Conservation (phyloP, 2,113 vertebrate species). For the Scatophagus argus region DNA sequence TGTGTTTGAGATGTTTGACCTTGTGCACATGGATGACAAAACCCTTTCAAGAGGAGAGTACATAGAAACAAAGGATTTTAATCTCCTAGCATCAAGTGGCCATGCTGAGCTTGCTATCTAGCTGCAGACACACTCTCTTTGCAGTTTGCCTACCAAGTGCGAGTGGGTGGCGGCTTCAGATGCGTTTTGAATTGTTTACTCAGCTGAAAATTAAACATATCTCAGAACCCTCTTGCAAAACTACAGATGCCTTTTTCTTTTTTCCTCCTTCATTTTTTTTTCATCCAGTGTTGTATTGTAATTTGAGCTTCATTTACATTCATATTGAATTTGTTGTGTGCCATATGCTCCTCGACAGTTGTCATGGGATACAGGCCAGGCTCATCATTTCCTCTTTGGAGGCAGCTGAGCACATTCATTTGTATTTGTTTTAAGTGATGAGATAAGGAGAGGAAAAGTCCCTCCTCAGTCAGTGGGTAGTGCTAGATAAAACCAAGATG, state of each 20-base stretch:
- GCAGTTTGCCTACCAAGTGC: slow-evolving; percentile 31
- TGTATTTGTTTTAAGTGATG: slow-evolving; percentile 71
- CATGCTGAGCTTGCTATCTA: slow-evolving; percentile 39
- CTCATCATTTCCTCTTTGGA: slow-evolving; percentile 59
- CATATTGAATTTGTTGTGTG: slow-evolving; percentile 76
- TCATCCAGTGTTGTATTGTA: slow-evolving; percentile 50
- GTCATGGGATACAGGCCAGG: slow-evolving; percentile 78
- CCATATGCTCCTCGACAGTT: slow-evolving; percentile 75
- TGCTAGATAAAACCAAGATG: slow-evolving; percentile 48
- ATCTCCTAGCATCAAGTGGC: slow-evolving; percentile 58
- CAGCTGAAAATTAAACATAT: slow-evolving; percentile 50
- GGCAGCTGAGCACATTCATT: slow-evolving; percentile 70
- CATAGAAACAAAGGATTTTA: slow-evolving; percentile 63
- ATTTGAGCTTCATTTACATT: slow-evolving; percentile 81
- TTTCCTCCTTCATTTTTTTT: slow-evolving; percentile 8
- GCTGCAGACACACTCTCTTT: slow-evolving; percentile 25
- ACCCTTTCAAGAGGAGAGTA: slow-evolving; percentile 24
- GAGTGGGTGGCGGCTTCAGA: neutral
- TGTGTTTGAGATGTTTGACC: slow-evolving; percentile 57
- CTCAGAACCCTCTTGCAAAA: slow-evolving; percentile 40
- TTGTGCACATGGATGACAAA: slow-evolving; percentile 43
- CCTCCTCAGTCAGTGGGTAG: slow-evolving; percentile 29
- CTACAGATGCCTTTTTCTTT: neutral
- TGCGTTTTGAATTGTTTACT: slow-evolving; percentile 49
- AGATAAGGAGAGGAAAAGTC: slow-evolving; percentile 59